Conservation (phyloP, 2,797 vertebrate species). For the Anabacerthia variegaticeps region DNA sequence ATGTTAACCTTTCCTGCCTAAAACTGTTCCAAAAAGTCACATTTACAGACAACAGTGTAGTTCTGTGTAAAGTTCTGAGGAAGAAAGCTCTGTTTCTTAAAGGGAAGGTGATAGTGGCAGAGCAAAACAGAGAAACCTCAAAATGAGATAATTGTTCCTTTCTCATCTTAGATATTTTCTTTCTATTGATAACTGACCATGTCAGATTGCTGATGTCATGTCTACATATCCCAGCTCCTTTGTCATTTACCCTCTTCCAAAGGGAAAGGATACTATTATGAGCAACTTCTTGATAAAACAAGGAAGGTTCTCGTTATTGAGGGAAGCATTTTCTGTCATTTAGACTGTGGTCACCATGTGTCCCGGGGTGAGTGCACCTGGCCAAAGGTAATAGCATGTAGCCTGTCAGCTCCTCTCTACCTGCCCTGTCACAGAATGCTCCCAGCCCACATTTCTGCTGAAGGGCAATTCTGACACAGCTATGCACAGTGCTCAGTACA, state of each 20-base stretch:
- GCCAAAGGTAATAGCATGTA: not conserved
- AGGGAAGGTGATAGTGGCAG: not conserved
- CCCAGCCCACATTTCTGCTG: not conserved
- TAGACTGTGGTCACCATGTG: not conserved
- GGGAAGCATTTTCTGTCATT: not conserved
- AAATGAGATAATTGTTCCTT: not conserved
- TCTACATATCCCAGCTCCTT: not conserved
- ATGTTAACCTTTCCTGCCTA: rapidly evolving
- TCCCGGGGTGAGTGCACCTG: not conserved
- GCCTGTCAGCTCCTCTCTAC: not conserved
- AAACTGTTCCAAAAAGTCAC: not conserved
- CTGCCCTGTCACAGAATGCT: not conserved
- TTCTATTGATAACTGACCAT: not conserved
- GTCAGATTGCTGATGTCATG: not conserved
- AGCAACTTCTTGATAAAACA: not conserved
- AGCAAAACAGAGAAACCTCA: not conserved
- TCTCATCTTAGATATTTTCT: not conserved
- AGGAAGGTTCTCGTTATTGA: not conserved
- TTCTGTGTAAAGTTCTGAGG: not conserved
- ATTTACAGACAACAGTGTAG: not conserved
- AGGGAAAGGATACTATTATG: not conserved
- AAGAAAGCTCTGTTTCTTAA: not conserved
- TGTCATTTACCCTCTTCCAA: not conserved
- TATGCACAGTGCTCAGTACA: not conserved
- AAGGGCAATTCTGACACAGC: not conserved